Conservation (phyloP, 1,140 invertebrate genomes). For the Drosophila quadrilineata region DNA sequence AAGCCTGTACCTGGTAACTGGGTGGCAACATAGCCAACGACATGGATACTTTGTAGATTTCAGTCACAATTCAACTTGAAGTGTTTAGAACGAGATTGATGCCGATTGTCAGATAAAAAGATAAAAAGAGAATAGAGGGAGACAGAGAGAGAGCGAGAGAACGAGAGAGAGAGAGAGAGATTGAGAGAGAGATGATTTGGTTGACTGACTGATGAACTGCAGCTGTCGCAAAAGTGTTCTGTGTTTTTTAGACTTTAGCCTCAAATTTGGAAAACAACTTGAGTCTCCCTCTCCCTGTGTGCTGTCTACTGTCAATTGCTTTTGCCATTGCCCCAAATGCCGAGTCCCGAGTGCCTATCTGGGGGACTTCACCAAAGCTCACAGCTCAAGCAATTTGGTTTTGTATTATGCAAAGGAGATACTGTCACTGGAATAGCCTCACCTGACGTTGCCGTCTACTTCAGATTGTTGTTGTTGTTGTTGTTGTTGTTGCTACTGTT, state of each 20-base stretch:
- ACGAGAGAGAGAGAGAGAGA: conserved; percentile 2
- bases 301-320: conserved; percentile 38
- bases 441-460: conserved; percentile 54
- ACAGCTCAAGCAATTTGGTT: conserved; percentile 40
- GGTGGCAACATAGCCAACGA: background rate
- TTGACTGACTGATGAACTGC: conserved; percentile 53
- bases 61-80: conserved; percentile 33
- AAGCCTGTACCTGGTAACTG: background rate
- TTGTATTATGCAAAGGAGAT: conserved; percentile 45
- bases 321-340: conserved; percentile 14
- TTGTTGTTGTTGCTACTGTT: conserved; percentile 42
- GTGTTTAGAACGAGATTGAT: conserved; percentile 37
- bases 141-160: conserved; percentile 22
- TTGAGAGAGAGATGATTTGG: background rate
- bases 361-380: no score
- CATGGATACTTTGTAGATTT: conserved; percentile 18
- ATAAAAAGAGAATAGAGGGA: no score
- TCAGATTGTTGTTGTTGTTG: conserved; percentile 24
- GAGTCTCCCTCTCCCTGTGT: conserved; percentile 5
- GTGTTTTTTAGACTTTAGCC: conserved; percentile 11
- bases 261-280: conserved; percentile 55
- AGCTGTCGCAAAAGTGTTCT: conserved; percentile 31
- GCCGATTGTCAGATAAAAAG: conserved; percentile 44
- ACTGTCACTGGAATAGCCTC: conserved; percentile 43
- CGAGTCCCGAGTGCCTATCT: conserved; percentile 30